Base-by-base conservation (phyloP, 2,113 vertebrate species). In the Pyrgilauda ruficollis region DNA sequence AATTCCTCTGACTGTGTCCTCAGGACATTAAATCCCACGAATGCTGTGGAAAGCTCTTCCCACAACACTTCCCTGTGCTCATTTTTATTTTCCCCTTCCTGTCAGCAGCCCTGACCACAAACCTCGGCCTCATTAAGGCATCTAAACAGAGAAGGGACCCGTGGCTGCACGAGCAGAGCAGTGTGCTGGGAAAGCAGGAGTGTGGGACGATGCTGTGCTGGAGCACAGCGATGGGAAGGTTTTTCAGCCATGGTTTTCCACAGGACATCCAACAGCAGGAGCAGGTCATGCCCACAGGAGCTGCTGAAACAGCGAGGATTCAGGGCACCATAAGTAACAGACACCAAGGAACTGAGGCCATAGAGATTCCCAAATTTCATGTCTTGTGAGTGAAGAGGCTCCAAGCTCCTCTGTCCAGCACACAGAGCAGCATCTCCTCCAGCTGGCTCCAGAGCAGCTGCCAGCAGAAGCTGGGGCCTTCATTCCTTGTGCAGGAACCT, bases 91-190 rank as follows among this genome's bases (percentile, higher is more conserved):
- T 66, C 49, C 50, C 50, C 53, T 69, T 61, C 53, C 91, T 87
- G 96, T 89, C 93, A 89, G 91, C 94, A 85, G 91, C 63, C 61
- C 89, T 46, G 78, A 87, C 94, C 94, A 43, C 93, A 91, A 61
- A 59, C 76, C 52, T 81, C 46, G 4, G 33, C 28, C 79, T 94
- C 89, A 73, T 69, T 93, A 81, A 21, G 24, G 55, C 79, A 84
- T 74, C 86, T 47, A n/a, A 74, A 44, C 47, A 62, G 15, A 74
- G 62, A 44, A 27, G 62, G 50, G 53, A 39, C 43, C 18, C 39
- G 0, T 9, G 70, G 46, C 74, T 72, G 69, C 52, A 43, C 4
- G 19, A n/a, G 44, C 80, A 79, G 85, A 49, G 15, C 79, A 46
- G 67, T 5, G 77, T 89, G 92, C 80, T 53, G 63, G 84, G 50